Evolutionary conservation across 2,797 vertebrate species (phyloP).

Genomic region (Okamejei kenojei): DNA sequence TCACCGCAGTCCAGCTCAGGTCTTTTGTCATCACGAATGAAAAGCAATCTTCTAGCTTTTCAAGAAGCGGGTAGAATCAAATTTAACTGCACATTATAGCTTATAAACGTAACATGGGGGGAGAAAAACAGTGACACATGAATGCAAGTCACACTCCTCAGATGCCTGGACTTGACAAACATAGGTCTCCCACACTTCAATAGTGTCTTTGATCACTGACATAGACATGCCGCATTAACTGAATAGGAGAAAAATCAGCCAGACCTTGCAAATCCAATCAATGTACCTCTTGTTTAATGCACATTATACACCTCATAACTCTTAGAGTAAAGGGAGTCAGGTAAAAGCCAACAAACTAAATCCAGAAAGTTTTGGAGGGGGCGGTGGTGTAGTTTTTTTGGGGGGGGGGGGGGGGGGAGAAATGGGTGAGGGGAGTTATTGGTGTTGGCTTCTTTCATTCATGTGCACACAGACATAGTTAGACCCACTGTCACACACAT

Average conservation of each 20-base stretch:
- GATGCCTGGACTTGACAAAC: constrained; percentile 57
- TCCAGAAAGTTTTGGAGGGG: not conserved
- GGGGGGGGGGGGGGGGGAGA: not conserved
- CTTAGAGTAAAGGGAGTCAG: not conserved
- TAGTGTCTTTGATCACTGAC: constrained; percentile 59
- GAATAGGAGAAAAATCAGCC: constrained; percentile 43
- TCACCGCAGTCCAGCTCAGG: not conserved
- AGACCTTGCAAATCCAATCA: constrained; percentile 39
- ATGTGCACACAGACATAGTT: not conserved
- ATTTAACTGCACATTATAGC: not conserved
- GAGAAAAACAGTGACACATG: constrained; percentile 17
- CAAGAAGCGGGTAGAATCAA: not conserved
- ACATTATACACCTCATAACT: constrained; percentile 30
- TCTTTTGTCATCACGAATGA: not conserved
- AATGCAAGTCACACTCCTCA: constrained; percentile 37
- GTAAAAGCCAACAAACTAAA: not conserved
- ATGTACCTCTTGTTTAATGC: constrained; percentile 20
- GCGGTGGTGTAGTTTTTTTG: no score
- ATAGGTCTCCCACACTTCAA: constrained; percentile 54
- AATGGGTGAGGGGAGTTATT: not conserved
- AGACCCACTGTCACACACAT: not conserved
- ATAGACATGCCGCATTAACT: constrained; percentile 58
- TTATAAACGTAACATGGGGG: not conserved
- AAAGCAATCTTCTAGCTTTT: constrained; percentile 11
- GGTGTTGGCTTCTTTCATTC: no score